Evolutionary conservation across 2,888 invertebrate species (phyloP).

Genomic region (Dryococelus australis): DNA sequence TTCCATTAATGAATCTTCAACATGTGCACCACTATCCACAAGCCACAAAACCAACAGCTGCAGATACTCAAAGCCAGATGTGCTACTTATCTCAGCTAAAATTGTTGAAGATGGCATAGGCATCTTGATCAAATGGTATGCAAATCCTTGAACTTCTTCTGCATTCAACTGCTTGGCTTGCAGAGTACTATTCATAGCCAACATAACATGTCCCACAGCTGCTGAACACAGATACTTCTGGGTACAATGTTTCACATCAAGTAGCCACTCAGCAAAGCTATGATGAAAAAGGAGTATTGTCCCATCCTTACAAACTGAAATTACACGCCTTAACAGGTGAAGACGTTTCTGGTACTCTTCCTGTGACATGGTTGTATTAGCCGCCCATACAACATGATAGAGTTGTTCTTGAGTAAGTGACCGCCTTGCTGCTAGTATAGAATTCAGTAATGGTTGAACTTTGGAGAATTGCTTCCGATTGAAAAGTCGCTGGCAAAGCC

Average conservation of each 20-base stretch:
- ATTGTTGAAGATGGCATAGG: constrained; percentile 46
- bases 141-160: constrained; percentile 66
- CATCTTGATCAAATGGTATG: constrained; percentile 57
- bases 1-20: constrained; percentile 64
- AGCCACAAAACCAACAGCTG: constrained; percentile 78
- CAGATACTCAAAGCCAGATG: constrained; percentile 64
- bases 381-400: constrained; percentile 81
- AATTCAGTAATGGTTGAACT: constrained; percentile 84
- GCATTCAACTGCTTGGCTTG: constrained; percentile 73
- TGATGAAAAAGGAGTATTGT: constrained; percentile 85
- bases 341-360: constrained; percentile 84
- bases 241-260: constrained; percentile 98
- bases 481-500: constrained; percentile 93
- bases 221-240: constrained; percentile 90
- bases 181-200: constrained; percentile 78
- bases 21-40: constrained; percentile 69
- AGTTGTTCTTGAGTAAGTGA: constrained; percentile 84
- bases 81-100: constrained; percentile 50
- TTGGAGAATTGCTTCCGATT: constrained; percentile 88
- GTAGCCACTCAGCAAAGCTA: constrained; percentile 93
- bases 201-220: constrained; percentile 86
- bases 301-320: constrained; percentile 60
- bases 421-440: constrained; percentile 85
- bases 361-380: constrained; percentile 77
- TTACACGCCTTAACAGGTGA: constrained; percentile 74